Base-by-base conservation (phyloP, 2,113 vertebrate species). In the Chaenogobius annularis region DNA sequence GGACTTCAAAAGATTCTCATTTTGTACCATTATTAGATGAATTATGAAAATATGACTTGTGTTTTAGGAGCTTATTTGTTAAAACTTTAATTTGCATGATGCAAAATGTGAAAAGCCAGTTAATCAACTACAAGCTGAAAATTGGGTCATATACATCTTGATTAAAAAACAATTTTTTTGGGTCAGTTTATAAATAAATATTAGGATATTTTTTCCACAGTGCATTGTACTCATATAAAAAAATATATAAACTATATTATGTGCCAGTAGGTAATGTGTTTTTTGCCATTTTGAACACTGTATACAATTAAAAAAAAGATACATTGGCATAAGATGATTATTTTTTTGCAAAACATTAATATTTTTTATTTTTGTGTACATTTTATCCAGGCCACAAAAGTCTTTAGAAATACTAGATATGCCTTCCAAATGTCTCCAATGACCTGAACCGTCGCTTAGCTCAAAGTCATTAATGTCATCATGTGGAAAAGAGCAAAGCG, bases 381-480 rank as follows among this genome's bases (percentile, higher is more conserved):
- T 50, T 50, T 7, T 19, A 19, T 7, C 15, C 47, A 17, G 52
- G 55, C 19, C 58, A 7, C 58, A 22, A 22, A 55, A 12, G 54
- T 22, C 20, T 50, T 50, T 17, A 3, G 55, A 71, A 43, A 47
- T n/a, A 70, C 66, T 85, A 71, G 37, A 3, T 40, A 0, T 35
- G 22, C 69, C 15, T 4, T 5, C 47, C 22, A 69, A 75, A 40
- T 79, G 89, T 85, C 90, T 91, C 70, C 83, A 87, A 74, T 88
- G 92, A 92, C 89, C 91, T 78, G 70, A 26, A 73, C 84, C 81
- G 78, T 89, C 89, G 90, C 94, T 91, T 89, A 90, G 90, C 90
- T 95, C 92, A 95, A 95, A 95, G 94, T 94, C 94, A 95, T 95
- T 95, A 95, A 94, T 92, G 92, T 95, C 95, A 95, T 95, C 93